Base-by-base conservation (phyloP, 2,888 invertebrate species). In the Anthophora plumipes region DNA sequence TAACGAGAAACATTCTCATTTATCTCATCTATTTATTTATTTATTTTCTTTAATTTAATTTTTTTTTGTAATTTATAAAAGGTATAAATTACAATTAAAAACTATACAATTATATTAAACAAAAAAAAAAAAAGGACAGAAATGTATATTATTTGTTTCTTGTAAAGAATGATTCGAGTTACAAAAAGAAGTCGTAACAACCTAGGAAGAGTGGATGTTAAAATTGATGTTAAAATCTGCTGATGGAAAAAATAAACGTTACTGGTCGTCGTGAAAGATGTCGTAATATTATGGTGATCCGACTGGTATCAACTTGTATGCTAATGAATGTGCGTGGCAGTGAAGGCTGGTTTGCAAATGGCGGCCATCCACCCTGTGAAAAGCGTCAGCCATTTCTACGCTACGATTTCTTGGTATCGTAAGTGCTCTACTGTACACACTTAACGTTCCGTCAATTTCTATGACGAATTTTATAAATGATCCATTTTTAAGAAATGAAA, bases 311-410 rank as follows among this genome's bases (percentile, higher is more conserved):
- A 86, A 75, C 84, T 78, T 59, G 79, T 85, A 89, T 89, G 87
- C 81, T 86, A 86, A 89, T 88, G 82, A 83, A 77, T 55, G 54
- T 70, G 68, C 69, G 43, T 74, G 48, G 63, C 78, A n/a, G 46
- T 77, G 83, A 78, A 80, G 77, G 80, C 89, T 83, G 84, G 77
- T 87, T 89, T 86, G 87, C 86, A 89, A 89, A 89, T 89, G 89
- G 89, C 89, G 89, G 79, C 82, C 77, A 63, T 66, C 72, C 67
- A 83, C 80, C 79, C 82, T 74, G 46, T 67, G 60, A 70, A 75
- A 72, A 67, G 31, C 86, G 88, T 75, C 89, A 89, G 89, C 89
- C 89, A 89, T 89, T 89, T 89, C 87, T 89, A 89, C 89, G 89
- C 86, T 66, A 46, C 61, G 54, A 48, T 41, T 55, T 61, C 60